A percentile compares a stretch with the other conserved stretches of the same genome.
Evolutionary conservation across 2,888 invertebrate genomes (phyloP).

Genomic region (Mystacides longicornis): DNA sequence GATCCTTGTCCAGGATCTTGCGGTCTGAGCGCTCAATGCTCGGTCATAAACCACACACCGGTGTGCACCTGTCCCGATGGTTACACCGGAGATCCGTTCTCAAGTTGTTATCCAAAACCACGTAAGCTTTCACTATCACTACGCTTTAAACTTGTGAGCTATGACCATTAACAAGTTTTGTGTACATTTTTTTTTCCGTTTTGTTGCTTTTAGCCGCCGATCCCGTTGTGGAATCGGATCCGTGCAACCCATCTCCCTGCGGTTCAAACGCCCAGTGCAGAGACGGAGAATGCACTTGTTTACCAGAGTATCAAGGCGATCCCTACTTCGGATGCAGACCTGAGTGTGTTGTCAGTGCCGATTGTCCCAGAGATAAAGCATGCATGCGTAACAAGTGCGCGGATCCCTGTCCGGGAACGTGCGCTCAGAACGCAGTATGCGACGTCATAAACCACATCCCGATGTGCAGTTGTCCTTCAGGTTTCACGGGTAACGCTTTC

Average conservation of each 20-base stretch:
- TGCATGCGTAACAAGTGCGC: slow-evolving; percentile 64
- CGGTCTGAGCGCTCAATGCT: slow-evolving; percentile 65
- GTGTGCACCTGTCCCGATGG: slow-evolving; percentile 59
- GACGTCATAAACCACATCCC: slow-evolving; percentile 57
- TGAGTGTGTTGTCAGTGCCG: slow-evolving; percentile 72
- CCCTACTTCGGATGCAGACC: slow-evolving; percentile 72
- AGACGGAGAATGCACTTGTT: slow-evolving; percentile 67
- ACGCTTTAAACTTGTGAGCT: too few relatives aligned
- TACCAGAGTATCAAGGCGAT: slow-evolving; percentile 70
- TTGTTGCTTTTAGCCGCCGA: slow-evolving; percentile 32
- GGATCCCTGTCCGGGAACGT: slow-evolving; percentile 66
- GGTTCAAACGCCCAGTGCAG: slow-evolving; percentile 69
- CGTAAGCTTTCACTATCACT: slow-evolving; percentile 9
- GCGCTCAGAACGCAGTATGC: slow-evolving; percentile 55
- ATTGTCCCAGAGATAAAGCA: slow-evolving; percentile 68
- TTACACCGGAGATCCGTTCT: slow-evolving; percentile 69
- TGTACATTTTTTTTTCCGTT: background rate
- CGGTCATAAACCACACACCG: slow-evolving; percentile 68
- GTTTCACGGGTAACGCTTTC: slow-evolving; percentile 74
- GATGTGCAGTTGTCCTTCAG: slow-evolving; percentile 69
- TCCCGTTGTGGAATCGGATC: slow-evolving; percentile 44
- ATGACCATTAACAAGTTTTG: background rate
- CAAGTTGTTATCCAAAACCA: slow-evolving; percentile 54
- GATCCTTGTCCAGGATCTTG: slow-evolving; percentile 75
- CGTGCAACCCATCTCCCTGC: slow-evolving; percentile 70